These are phyloP conservation scores for Euphysa ruthae DNA, from an alignment of 30 jellyfish, hydroid and myxozoan species.

Conservation along the genomic window DNA sequence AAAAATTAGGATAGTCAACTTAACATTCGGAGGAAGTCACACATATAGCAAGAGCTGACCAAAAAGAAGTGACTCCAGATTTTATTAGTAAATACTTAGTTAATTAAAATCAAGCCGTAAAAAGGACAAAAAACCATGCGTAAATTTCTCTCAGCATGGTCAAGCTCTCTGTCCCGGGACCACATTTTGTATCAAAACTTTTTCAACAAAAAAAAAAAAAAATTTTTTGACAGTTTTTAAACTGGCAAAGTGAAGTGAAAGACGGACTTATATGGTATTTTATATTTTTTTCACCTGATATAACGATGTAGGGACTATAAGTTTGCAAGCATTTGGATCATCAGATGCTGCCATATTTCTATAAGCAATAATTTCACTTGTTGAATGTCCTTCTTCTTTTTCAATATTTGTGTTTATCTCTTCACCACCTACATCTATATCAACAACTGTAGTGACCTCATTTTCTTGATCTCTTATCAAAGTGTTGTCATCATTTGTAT, in stretches of 20 bases:
- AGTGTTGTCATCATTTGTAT: background rate
- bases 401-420: background rate
- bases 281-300: conserved; percentile 50
- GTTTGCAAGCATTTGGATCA: conserved; percentile 36
- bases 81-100: too few species aligned
- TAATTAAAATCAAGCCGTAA: too few species aligned
- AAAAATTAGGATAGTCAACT: too few species aligned
- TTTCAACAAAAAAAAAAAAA: too few species aligned
- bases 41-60: too few species aligned
- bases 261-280: too few species aligned
- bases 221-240: background rate
- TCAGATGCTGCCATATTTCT: conserved; percentile 24
- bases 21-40: too few species aligned
- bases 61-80: too few species aligned
- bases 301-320: conserved; percentile 49
- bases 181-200: too few species aligned
- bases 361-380: conserved; percentile 47
- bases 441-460: background rate
- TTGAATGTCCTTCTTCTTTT: background rate
- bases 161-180: too few species aligned
- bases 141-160: too few species aligned
- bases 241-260: background rate
- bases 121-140: too few species aligned
- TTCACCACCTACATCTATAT: background rate
- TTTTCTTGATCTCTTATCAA: background rate